These are phyloP conservation scores for Urocynchramus pylzowi DNA, from an alignment of 2,113 vertebrate genomes.

Conservation along the genomic window DNA sequence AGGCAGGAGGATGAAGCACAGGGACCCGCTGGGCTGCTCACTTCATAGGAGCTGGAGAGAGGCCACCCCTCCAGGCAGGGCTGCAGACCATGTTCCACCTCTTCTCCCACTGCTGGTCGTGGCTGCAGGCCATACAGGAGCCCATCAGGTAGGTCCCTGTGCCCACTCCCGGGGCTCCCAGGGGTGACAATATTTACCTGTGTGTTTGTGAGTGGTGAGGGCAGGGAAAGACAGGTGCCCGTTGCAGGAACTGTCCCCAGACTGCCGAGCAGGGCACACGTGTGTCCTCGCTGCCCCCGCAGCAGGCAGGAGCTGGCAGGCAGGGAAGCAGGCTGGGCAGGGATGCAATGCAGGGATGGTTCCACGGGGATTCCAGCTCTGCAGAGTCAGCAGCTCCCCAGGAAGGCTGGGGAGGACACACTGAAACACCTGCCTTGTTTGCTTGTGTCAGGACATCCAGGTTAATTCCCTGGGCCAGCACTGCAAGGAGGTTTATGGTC, in stretches of 20 bases:
- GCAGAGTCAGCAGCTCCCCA: background rate
- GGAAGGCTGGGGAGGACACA: background rate
- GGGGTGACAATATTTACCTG: fast-evolving
- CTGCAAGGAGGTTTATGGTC: background rate
- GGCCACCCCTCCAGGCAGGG: background rate
- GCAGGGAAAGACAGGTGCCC: fast-evolving
- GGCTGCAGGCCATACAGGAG: constrained; percentile 84
- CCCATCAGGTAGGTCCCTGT: constrained; percentile 75
- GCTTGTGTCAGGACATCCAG: fast-evolving
- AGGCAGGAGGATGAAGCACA: background rate
- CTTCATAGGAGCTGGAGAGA: constrained; percentile 47
- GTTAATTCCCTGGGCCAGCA: background rate
- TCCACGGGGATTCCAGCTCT: fast-evolving
- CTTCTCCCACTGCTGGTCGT: constrained; percentile 85
- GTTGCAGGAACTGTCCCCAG: fast-evolving
- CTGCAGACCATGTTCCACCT: constrained; percentile 84
- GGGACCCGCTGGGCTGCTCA: background rate
- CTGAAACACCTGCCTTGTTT: background rate
- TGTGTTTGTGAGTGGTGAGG: fast-evolving
- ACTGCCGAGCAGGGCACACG: fast-evolving
- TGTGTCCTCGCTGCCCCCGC: fast-evolving
- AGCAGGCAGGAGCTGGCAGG: background rate
- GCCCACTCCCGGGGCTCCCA: fast-evolving
- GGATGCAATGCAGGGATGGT: fast-evolving
- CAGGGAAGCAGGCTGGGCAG: background rate